A percentile compares a stretch with the other conserved stretches of the same genome.
Evolutionary conservation across 2,113 vertebrate genomes (phyloP).

Genomic region (Forbesichthys papilliferus): DNA sequence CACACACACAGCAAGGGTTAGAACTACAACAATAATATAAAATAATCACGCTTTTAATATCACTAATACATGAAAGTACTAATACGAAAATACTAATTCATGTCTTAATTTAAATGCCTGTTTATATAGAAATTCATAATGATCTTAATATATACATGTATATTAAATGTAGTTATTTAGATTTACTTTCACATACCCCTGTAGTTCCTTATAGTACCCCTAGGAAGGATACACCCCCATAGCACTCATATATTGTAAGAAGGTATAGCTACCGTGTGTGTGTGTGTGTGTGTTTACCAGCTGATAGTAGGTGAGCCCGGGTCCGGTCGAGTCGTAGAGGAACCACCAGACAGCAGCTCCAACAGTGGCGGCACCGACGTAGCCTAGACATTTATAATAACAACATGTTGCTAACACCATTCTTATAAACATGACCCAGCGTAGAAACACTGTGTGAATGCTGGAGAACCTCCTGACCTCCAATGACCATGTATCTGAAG

Average conservation of each 20-base stretch:
- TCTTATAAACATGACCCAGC: background rate
- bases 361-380: slow-evolving; percentile 91
- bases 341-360: slow-evolving; percentile 91
- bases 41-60: too few relatives aligned
- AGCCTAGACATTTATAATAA: background rate
- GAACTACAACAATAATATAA: too few relatives aligned
- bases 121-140: too few relatives aligned
- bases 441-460: background rate
- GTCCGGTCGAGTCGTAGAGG: slow-evolving; percentile 82
- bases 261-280: background rate
- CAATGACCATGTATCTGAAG: slow-evolving; percentile 93
- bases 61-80: too few relatives aligned
- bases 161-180: too few relatives aligned
- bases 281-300: slow-evolving; percentile 74
- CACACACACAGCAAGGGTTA: background rate
- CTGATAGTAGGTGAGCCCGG: slow-evolving; percentile 80
- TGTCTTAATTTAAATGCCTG: too few relatives aligned
- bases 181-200: too few relatives aligned
- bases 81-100: too few relatives aligned
- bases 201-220: too few relatives aligned
- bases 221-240: too few relatives aligned
- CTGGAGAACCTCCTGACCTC: slow-evolving; percentile 69
- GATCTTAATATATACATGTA: too few relatives aligned
- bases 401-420: background rate
- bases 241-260: too few relatives aligned